Base-by-base conservation (phyloP, 2,888 invertebrate species). In the Tachina lurida region DNA sequence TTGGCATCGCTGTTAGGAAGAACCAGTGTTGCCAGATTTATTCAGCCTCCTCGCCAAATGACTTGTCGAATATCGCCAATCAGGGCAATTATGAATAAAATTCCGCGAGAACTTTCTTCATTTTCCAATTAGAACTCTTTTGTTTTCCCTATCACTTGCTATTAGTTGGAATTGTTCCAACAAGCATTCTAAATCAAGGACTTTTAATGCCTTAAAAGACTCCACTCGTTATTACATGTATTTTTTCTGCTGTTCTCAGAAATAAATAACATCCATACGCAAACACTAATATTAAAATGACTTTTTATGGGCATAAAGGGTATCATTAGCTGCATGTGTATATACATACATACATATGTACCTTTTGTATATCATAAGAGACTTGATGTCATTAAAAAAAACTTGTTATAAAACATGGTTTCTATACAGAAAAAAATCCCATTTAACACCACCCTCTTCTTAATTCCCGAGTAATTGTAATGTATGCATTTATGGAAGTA, bases 231-330 rank as follows among this genome's bases (percentile, higher is more conserved):
- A 8, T 1, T 45, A 15, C 19, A 8, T 12, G n/a, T 39, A 62
- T 54, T 75, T 76, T 76, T 65, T 56, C 22, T 39, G 31, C 22
- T 58, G 56, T 63, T 67, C 67, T 56, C 52, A 60, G 49, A 76
- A 71, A 58, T 65, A 76, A 76, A 67, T 67, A 71, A 65, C 71
- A 56, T 13, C 58, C 79, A 58, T 67, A 75, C 52, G 19, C 58
- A 84, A 39, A 56, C 41, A 68, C 67, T 47, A 73, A 79, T 87
- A 84, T 86, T 83, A 63, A 76, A 83, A 86, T 75, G 85, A 82
- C 85, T 81, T 88, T 81, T 88, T 87, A 88, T 88, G 88, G 81
- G 83, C 86, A 87, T 78, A 83, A 84, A 86, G 87, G 88, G 88
- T 87, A 86, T 84, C 85, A 88, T 88, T 86, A 87, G 84, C 84